Percentiles rank a stretch among this genome's conserved stretches.
Evolutionary conservation across 2,113 vertebrate genomes (phyloP).

Genomic region (Pycnonotus jocosus): DNA sequence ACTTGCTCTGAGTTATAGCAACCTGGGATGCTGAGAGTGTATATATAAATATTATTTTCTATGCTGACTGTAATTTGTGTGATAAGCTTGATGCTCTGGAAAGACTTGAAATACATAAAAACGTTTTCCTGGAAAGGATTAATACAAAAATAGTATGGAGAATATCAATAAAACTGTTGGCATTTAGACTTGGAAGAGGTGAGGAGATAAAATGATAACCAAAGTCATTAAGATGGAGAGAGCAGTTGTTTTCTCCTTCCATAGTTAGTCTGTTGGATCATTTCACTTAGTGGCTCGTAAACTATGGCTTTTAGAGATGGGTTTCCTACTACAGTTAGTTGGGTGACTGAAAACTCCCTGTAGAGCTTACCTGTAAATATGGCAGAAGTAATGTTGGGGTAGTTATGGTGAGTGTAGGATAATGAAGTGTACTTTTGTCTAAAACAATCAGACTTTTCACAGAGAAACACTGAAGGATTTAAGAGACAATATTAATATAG

Average conservation of each 20-base stretch:
- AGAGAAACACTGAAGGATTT: background rate
- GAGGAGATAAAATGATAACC: background rate
- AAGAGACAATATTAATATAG: background rate
- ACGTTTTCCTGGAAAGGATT: background rate
- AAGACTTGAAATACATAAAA: background rate
- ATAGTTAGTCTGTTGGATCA: background rate
- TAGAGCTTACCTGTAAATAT: background rate
- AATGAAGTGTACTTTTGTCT: background rate
- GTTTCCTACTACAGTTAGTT: background rate
- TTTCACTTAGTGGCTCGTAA: background rate
- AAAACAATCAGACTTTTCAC: background rate
- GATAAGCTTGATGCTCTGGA: background rate
- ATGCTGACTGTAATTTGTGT: background rate
- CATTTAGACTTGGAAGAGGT: background rate
- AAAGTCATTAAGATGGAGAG: background rate
- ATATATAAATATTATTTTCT: background rate
- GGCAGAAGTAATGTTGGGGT: background rate
- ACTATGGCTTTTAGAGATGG: background rate
- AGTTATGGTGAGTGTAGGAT: background rate
- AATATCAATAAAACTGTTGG: background rate
- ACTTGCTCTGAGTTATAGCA: background rate
- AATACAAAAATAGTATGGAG: background rate
- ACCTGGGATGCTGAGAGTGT: background rate
- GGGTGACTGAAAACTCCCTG: background rate
- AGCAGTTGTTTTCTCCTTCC: background rate